phyloP scores from a whole-genome alignment of 2,888 invertebrate genomes.

The Drosophila koepferae region DNA sequence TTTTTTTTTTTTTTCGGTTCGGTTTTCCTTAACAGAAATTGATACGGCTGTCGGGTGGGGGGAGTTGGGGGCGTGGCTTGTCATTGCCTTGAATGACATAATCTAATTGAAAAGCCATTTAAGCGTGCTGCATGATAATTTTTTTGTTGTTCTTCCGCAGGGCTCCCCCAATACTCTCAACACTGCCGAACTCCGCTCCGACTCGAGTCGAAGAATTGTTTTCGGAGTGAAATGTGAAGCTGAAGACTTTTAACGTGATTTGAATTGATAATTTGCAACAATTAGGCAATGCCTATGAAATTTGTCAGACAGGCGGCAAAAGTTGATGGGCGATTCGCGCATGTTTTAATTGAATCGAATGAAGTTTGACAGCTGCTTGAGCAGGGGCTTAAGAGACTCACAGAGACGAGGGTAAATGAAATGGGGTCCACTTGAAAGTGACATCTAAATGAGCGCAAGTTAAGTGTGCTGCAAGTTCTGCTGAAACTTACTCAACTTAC shows the following conservation, averaged over 20 bases:
- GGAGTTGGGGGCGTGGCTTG: conserved; percentile 35
- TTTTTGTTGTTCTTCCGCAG: conserved; percentile 44
- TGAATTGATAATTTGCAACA: conserved; percentile 79
- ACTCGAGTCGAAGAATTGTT: not conserved
- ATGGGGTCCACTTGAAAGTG: conserved; percentile 33
- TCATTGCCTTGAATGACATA: conserved; percentile 76
- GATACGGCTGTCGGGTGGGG: conserved; percentile 61
- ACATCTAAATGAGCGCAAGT: conserved; percentile 42
- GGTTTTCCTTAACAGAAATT: conserved; percentile 73
- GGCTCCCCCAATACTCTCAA: not conserved
- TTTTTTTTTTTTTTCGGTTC: conserved; percentile 17
- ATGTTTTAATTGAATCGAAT: conserved; percentile 73
- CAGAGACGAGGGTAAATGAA: not conserved
- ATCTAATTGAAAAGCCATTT: conserved; percentile 81
- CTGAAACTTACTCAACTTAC: conserved; percentile 31
- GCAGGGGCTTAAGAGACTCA: not conserved
- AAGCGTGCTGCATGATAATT: conserved; percentile 80
- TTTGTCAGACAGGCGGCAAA: conserved; percentile 49
- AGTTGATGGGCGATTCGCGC: conserved; percentile 38
- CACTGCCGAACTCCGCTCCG: not conserved
- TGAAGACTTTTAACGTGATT: conserved; percentile 66
- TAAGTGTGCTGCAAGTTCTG: conserved; percentile 34
- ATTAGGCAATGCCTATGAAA: conserved; percentile 59
- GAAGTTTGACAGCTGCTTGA: conserved; percentile 56
- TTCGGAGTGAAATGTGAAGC: conserved; percentile 19